Evolutionary conservation across 2,113 vertebrate genomes (phyloP).

Genomic region (Pandion haliaetus): DNA sequence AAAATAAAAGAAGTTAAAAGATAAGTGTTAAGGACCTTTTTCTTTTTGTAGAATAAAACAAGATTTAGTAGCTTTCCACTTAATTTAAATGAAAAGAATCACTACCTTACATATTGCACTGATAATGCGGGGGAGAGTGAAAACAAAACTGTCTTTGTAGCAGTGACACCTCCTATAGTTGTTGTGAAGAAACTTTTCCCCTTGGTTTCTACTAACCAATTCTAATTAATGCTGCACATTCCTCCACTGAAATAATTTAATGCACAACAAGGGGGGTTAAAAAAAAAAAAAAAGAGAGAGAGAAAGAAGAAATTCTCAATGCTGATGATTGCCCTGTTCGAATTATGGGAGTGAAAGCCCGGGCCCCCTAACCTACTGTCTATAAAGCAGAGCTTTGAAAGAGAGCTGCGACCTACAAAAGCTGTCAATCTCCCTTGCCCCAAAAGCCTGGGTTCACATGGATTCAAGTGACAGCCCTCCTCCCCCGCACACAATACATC

Average conservation of each 20-base stretch:
- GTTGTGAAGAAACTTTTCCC: slow-evolving; percentile 91
- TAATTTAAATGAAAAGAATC: slow-evolving; percentile 99
- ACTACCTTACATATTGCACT: slow-evolving; percentile 98
- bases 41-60: slow-evolving; percentile 85
- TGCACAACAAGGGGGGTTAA: slow-evolving; percentile 91
- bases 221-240: slow-evolving; percentile 99
- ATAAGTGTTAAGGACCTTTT: slow-evolving; percentile 79
- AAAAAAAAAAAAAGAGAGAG: slow-evolving; percentile 66
- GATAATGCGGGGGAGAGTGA: slow-evolving; percentile 93
- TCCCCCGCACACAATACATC: slow-evolving; percentile 94
- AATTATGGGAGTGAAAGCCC: slow-evolving; percentile 83
- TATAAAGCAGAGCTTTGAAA: slow-evolving; percentile 97
- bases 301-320: slow-evolving; percentile 74
- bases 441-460: slow-evolving; percentile 96
- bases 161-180: slow-evolving; percentile 95
- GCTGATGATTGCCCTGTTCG: slow-evolving; percentile 80
- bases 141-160: slow-evolving; percentile 96
- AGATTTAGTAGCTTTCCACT: slow-evolving; percentile 99
- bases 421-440: slow-evolving; percentile 96
- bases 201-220: slow-evolving; percentile 96
- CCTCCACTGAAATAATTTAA: slow-evolving; percentile 94
- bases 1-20: slow-evolving; percentile 80
- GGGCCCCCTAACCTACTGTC: slow-evolving; percentile 90
- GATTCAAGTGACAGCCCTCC: slow-evolving; percentile 95
- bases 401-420: slow-evolving; percentile 92